These are phyloP conservation scores for Drosophila suboccidentalis DNA, from an alignment of 2,888 invertebrate genomes.

Conservation along the genomic window DNA sequence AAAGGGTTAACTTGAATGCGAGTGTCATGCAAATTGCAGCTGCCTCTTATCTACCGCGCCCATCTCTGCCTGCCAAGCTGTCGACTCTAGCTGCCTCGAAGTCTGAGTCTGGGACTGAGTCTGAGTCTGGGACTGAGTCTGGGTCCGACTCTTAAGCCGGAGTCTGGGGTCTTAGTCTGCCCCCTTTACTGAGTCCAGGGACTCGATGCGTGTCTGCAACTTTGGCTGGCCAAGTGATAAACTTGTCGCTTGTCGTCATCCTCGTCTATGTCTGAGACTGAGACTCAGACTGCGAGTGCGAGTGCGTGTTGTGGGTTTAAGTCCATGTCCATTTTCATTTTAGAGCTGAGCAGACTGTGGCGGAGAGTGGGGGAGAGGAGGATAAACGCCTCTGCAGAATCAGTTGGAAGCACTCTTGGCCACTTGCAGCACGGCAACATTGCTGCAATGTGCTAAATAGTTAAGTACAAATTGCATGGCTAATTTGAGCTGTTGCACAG, in stretches of 20 bases:
- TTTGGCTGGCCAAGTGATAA: constrained; percentile 69
- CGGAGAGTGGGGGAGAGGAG: not conserved
- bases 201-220: constrained; percentile 53
- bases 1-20: constrained; percentile 49
- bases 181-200: not conserved
- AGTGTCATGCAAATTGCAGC: constrained; percentile 54
- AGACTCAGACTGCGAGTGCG: not conserved
- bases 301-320: constrained; percentile 60
- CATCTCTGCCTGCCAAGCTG: constrained; percentile 55
- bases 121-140: constrained; percentile 9
- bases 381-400: constrained; percentile 56
- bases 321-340: constrained; percentile 67
- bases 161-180: constrained; percentile 2
- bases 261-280: constrained; percentile 33
- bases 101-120: constrained; percentile 9
- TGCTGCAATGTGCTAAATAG: constrained; percentile 59
- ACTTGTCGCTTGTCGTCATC: constrained; percentile 73
- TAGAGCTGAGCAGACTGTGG: constrained; percentile 31
- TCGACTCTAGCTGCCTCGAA: constrained; percentile 7
- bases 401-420: constrained; percentile 18
- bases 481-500: constrained; percentile 72
- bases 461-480: constrained; percentile 77
- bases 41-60: constrained; percentile 56
- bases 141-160: not conserved
- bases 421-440: constrained; percentile 25